Percentiles rank a stretch among this genome's conserved stretches.
These are phyloP conservation scores for Acheta domesticus DNA, from an alignment of 2,888 invertebrate genomes.

Conservation along the genomic window DNA sequence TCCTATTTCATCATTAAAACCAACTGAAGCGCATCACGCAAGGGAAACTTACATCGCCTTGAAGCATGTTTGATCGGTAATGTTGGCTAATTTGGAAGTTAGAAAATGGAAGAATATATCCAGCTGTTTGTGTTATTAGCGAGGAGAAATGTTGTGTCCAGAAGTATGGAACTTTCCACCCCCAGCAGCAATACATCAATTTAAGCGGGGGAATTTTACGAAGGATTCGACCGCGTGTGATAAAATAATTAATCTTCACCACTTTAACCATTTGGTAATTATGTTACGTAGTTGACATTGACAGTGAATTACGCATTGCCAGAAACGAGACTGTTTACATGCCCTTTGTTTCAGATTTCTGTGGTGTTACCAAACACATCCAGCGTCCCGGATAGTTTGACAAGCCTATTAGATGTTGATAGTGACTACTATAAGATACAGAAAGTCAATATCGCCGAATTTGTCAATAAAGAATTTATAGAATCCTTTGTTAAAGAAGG, in stretches of 20 bases:
- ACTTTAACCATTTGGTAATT: constrained; percentile 55
- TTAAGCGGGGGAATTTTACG: constrained; percentile 35
- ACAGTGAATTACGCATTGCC: not conserved
- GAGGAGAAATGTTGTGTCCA: constrained; percentile 54
- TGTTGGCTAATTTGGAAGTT: no score
- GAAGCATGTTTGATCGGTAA: no score
- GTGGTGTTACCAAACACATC: constrained; percentile 53
- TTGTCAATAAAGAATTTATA: constrained; percentile 53
- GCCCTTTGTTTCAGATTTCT: constrained; percentile 50
- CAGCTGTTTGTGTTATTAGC: not conserved
- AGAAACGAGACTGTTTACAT: no score
- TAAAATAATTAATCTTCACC: constrained; percentile 47
- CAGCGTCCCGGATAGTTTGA: constrained; percentile 47
- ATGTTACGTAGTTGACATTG: constrained; percentile 21
- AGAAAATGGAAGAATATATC: not conserved
- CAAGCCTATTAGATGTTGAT: constrained; percentile 48
- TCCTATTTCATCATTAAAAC: no score
- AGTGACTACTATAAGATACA: constrained; percentile 56
- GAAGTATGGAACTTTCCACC: constrained; percentile 55
- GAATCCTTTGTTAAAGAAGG: constrained; percentile 57
- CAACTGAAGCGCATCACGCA: no score
- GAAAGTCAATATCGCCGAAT: constrained; percentile 48
- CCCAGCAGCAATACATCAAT: constrained; percentile 45
- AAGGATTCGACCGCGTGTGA: constrained; percentile 38
- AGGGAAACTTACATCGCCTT: no score